Percentiles rank a stretch among this genome's conserved stretches.
phyloP scores from a whole-genome alignment of 2,888 invertebrate species.

The Aplocera efformata region DNA sequence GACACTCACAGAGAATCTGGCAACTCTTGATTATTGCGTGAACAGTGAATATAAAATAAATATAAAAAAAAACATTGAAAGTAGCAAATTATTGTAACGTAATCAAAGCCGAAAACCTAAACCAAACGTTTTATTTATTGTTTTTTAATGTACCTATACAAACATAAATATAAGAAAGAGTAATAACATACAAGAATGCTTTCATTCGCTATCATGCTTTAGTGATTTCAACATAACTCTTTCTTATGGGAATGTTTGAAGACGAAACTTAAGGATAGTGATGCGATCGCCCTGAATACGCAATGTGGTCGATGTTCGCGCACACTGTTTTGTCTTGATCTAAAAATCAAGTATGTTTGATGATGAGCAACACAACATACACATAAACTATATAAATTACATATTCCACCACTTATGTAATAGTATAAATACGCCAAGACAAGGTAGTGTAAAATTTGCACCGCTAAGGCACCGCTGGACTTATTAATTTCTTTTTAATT shows the following conservation, averaged over 20 bases:
- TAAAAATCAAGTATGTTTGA: background rate
- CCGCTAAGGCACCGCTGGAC: slow-evolving; percentile 69
- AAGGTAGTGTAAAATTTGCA: slow-evolving; percentile 58
- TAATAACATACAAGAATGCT: slow-evolving; percentile 33
- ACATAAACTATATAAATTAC: background rate
- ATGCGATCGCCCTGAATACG: slow-evolving; percentile 52
- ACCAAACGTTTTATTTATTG: too few relatives aligned
- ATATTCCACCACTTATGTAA: slow-evolving; percentile 7
- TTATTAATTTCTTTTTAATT: slow-evolving; percentile 50
- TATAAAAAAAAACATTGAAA: too few relatives aligned
- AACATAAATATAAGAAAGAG: slow-evolving; percentile 29
- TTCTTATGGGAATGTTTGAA: slow-evolving; percentile 21
- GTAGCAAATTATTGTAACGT: too few relatives aligned
- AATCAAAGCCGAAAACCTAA: too few relatives aligned
- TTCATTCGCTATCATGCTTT: slow-evolving; percentile 41
- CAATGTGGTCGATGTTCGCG: slow-evolving; percentile 66
- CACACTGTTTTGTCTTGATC: slow-evolving; percentile 60
- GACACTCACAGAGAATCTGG: too few relatives aligned
- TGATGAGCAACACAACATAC: background rate
- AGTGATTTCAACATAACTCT: slow-evolving; percentile 32
- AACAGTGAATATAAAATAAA: too few relatives aligned
- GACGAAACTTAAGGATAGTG: slow-evolving; percentile 23
- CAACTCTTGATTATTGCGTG: too few relatives aligned
- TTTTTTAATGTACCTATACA: too few relatives aligned
- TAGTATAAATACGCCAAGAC: slow-evolving; percentile 36